These are phyloP conservation scores for Podarcis lilfordi DNA, from an alignment of 2,797 vertebrate genomes.

Conservation along the genomic window DNA sequence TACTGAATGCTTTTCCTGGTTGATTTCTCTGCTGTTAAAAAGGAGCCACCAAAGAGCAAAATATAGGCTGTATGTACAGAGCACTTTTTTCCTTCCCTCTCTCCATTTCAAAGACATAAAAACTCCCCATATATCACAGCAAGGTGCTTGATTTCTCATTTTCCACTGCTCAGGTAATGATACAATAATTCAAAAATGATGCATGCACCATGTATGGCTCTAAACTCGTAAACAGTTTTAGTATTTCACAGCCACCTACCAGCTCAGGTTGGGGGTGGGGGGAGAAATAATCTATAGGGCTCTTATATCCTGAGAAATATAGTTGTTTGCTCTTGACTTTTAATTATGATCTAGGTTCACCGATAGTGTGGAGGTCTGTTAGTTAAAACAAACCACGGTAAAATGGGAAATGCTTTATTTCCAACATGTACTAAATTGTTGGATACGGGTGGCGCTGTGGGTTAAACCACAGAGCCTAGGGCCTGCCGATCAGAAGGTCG, in stretches of 20 bases:
- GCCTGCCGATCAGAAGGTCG: no score
- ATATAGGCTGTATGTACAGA: neutral
- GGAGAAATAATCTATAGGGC: conserved; percentile 31
- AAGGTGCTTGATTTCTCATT: conserved; percentile 67
- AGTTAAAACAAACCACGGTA: conserved; percentile 38
- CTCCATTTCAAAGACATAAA: conserved; percentile 61
- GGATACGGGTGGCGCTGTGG: no score
- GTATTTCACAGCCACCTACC: conserved; percentile 47
- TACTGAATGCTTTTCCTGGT: conserved; percentile 46
- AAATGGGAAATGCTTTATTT: conserved; percentile 18
- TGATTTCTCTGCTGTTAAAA: neutral
- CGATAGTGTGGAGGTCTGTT: neutral
- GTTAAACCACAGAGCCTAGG: no score
- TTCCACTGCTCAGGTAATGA: conserved; percentile 67
- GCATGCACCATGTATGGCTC: conserved; percentile 39
- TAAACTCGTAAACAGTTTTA: conserved; percentile 65
- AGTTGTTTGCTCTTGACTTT: conserved; percentile 33
- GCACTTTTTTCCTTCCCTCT: conserved; percentile 42
- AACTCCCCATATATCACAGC: conserved; percentile 49
- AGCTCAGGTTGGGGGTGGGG: neutral
- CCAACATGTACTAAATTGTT: neutral
- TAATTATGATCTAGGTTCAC: conserved; percentile 1
- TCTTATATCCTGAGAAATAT: conserved; percentile 13
- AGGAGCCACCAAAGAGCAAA: neutral
- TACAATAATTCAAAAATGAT: conserved; percentile 65